A percentile compares a stretch with the other conserved stretches of the same genome.
Evolutionary conservation across 2,113 vertebrate genomes (phyloP).

Genomic region (Myanophis thanlyinensis): DNA sequence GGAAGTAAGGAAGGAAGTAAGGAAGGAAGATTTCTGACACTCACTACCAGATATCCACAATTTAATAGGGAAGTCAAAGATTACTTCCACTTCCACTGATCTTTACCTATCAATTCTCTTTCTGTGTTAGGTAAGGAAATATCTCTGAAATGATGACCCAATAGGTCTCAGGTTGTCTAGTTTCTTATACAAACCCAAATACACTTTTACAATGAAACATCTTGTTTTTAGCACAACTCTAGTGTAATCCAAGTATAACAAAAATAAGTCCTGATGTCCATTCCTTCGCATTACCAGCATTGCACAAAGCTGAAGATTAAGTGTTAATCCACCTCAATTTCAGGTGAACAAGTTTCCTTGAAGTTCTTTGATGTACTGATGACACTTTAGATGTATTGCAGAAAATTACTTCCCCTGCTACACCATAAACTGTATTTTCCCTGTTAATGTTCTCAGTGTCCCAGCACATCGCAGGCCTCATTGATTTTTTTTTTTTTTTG

Average conservation of each 20-base stretch:
- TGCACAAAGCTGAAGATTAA: neutral
- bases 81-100: neutral
- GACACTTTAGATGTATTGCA: neutral
- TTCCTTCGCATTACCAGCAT: neutral
- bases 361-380: fast-evolving
- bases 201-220: neutral
- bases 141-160: neutral
- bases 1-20: no score
- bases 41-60: neutral
- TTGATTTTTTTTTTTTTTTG: no score
- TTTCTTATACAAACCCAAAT: neutral
- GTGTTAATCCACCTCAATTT: neutral
- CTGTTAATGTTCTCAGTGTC: neutral
- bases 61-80: neutral
- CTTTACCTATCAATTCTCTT: neutral
- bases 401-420: fast-evolving
- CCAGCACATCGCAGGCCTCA: neutral
- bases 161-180: neutral
- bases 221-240: neutral
- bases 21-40: neutral
- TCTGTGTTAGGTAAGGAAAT: neutral
- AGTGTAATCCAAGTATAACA: neutral
- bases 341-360: neutral
- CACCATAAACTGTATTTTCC: neutral
- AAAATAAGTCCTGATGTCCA: neutral